Conservation (phyloP, 2,113 vertebrate genomes). For the Microtus montanus region DNA sequence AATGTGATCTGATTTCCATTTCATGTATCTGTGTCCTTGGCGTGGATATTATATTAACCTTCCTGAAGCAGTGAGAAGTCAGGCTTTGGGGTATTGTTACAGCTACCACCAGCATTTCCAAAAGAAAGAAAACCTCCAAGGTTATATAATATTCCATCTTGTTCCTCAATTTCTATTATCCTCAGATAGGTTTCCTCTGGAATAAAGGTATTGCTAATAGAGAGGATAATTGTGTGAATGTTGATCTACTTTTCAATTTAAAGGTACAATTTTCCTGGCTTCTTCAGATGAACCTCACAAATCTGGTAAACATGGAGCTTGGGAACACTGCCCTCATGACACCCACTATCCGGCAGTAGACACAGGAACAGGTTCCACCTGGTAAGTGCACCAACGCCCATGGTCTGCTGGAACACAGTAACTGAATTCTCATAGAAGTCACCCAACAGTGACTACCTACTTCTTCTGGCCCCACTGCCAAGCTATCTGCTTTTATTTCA, state of each 20-base stretch:
- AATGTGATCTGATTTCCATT: slow-evolving; percentile 29
- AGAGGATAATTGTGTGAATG: slow-evolving; percentile 1
- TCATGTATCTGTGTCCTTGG: slow-evolving; percentile 53
- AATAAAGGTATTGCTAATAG: slow-evolving; percentile 43
- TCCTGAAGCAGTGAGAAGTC: slow-evolving; percentile 55
- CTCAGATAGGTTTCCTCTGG: background rate
- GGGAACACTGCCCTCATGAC: background rate
- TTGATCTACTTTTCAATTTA: slow-evolving; percentile 27
- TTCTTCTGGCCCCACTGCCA: background rate
- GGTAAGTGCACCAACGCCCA: background rate
- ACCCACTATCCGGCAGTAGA: background rate
- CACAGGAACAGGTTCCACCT: slow-evolving; percentile 12
- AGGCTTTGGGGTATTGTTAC: background rate
- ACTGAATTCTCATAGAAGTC: slow-evolving; percentile 31
- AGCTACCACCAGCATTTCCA: slow-evolving; percentile 9
- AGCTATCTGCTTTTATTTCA: background rate
- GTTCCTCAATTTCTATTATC: slow-evolving; percentile 20
- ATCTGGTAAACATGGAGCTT: background rate
- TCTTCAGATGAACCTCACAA: background rate
- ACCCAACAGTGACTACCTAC: background rate
- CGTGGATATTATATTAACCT: slow-evolving; percentile 52
- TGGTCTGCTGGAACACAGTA: background rate
- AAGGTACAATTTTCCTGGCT: background rate
- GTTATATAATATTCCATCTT: slow-evolving; percentile 39
- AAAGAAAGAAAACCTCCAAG: background rate